Conservation (phyloP, 2,113 vertebrate species). For the Saccopteryx bilineata region DNA sequence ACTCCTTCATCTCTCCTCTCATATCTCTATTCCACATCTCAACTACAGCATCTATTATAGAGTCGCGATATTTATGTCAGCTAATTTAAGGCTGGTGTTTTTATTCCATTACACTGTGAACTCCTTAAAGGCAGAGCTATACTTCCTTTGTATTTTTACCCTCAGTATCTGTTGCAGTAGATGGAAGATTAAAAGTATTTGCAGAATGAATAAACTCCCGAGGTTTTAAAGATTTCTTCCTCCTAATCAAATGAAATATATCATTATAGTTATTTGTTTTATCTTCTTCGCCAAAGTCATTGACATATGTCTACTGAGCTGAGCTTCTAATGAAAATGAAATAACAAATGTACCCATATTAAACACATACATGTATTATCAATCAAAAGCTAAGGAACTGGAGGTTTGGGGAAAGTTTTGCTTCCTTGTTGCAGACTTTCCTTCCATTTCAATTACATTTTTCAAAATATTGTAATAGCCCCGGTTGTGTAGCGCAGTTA, state of each 20-base stretch:
- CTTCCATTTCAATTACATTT: background rate
- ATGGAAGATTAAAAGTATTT: background rate
- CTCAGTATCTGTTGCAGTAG: background rate
- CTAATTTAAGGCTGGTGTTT: background rate
- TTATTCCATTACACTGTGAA: background rate
- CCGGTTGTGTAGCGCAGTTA: background rate
- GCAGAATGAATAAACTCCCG: background rate
- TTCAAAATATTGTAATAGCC: constrained; percentile 13
- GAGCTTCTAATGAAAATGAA: constrained; percentile 23
- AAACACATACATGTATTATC: background rate
- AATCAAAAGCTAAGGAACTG: constrained; percentile 14
- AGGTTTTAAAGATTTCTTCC: background rate
- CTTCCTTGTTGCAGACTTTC: background rate
- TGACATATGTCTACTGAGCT: constrained; percentile 1
- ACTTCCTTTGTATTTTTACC: background rate
- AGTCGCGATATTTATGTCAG: background rate
- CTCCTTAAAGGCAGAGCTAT: background rate
- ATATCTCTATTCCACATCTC: background rate
- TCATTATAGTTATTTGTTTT: background rate
- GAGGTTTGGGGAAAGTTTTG: background rate
- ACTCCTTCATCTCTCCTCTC: background rate
- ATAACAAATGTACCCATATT: background rate
- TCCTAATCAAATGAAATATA: background rate
- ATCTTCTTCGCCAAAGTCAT: background rate
- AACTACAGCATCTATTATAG: background rate